Percentiles rank a stretch among this genome's conserved stretches.
phyloP scores from a whole-genome alignment of 2,888 invertebrate species.

The Lasiommata megera region DNA sequence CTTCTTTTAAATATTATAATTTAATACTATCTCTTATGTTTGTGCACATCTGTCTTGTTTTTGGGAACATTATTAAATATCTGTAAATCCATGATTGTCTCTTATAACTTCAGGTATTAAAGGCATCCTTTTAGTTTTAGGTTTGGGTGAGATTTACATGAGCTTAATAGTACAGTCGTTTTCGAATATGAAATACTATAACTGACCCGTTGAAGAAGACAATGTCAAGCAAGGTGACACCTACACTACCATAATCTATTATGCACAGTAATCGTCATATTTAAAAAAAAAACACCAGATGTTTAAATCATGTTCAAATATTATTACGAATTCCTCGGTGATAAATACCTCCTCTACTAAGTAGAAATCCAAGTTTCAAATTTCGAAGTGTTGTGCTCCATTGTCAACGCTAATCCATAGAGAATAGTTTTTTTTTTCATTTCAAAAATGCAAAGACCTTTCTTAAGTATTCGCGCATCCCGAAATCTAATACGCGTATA shows the following conservation, averaged over 20 bases:
- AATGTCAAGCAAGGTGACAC: too few species aligned
- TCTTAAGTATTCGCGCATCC: constrained; percentile 20
- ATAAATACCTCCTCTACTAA: not conserved
- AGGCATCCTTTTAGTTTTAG: too few species aligned
- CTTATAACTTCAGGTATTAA: not conserved
- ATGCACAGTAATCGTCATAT: too few species aligned
- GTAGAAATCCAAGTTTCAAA: constrained; percentile 7
- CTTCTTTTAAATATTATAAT: not conserved
- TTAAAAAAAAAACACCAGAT: too few species aligned
- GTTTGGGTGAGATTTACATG: too few species aligned
- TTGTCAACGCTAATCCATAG: constrained; percentile 40
- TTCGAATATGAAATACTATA: too few species aligned
- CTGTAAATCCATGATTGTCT: not conserved
- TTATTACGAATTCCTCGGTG: not conserved
- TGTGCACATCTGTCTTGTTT: not conserved
- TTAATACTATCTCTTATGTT: not conserved
- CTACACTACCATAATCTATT: too few species aligned
- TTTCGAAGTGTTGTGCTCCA: constrained; percentile 19
- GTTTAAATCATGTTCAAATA: too few species aligned
- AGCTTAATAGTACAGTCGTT: too few species aligned
- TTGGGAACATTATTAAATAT: not conserved
- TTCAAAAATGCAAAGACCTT: constrained; percentile 2
- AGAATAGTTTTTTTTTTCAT: constrained; percentile 32
- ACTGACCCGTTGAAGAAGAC: too few species aligned
- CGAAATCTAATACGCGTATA: constrained; percentile 27